A percentile compares a stretch with the other conserved stretches of the same genome.
These are phyloP conservation scores for Seriola quinqueradiata DNA, from an alignment of 2,113 vertebrate genomes.

Conservation along the genomic window DNA sequence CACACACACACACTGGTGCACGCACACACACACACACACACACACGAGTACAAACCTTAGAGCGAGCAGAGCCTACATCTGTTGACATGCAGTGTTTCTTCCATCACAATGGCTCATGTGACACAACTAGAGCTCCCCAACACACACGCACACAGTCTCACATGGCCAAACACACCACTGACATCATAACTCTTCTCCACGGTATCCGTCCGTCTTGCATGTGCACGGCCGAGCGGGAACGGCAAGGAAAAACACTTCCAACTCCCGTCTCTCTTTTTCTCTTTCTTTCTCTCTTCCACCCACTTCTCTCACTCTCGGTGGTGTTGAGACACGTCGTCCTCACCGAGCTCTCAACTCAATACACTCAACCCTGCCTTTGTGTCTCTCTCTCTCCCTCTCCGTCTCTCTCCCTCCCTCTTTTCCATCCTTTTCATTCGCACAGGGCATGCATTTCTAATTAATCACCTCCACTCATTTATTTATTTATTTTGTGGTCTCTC, in stretches of 20 bases:
- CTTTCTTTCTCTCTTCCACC: constrained; percentile 73
- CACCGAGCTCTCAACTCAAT: constrained; percentile 49
- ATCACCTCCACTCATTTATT: constrained; percentile 69
- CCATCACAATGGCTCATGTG: constrained; percentile 33
- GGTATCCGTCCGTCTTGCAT: constrained; percentile 46
- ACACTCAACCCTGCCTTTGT: constrained; percentile 34
- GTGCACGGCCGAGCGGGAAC: constrained; percentile 35
- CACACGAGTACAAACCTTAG: constrained; percentile 64
- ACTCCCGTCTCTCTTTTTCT: constrained; percentile 57
- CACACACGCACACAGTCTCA: background rate
- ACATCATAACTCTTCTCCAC: constrained; percentile 45
- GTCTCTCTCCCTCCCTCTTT: constrained; percentile 34
- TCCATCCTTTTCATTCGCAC: constrained; percentile 54
- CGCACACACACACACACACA: background rate
- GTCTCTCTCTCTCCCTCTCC: constrained; percentile 25
- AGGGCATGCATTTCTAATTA: constrained; percentile 76
- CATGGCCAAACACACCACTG: constrained; percentile 10
- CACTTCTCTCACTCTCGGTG: constrained; percentile 71
- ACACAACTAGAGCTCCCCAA: constrained; percentile 46
- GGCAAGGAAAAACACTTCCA: constrained; percentile 49
- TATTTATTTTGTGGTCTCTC: constrained; percentile 49
- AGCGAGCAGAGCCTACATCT: constrained; percentile 41
- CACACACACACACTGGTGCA: background rate
- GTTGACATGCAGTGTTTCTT: constrained; percentile 37
- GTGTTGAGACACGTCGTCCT: constrained; percentile 78